Base-by-base conservation (phyloP, 1,140 invertebrate species). In the Vanessa atalanta region DNA sequence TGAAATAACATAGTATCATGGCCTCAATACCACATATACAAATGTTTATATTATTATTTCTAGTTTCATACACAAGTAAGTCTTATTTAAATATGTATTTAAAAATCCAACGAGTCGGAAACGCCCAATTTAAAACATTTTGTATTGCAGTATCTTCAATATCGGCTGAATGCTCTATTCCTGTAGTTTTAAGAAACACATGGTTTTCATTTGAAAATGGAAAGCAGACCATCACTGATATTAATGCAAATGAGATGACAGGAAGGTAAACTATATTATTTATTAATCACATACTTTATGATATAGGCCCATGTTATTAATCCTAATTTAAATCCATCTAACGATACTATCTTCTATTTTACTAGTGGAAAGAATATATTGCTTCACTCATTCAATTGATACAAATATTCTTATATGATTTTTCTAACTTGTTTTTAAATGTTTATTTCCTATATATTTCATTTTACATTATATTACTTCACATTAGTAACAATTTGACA, bases 181-280 rank as follows among this genome's bases (percentile, higher is more conserved):
- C 97, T 26, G 83, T 95, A 72, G 95, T 97, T 65, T 90, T 98
- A 43, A 94, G 96, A 86, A 97, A 97, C 69, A 95, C 96, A 48
- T 98, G 97, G 97, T 98, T 97, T 93, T 98, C 97, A 12, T 96
- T 97, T 95, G 98, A 98, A 94, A 96, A 96, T 92, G 97, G 97
- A 20, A 92, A 94, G 81, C 97, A 97, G 83, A 97, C 96, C 1
- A 94, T 96, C 63, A 98, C 97, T 7, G 95, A 96, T 83, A 95
- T 99, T 47, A 96, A 98, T 93, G 95, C 95, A 0, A 95, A 94
- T 55, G 93, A 94, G 37, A 97, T 98, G 96, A 95, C 95, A 15
- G 91, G 93, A 78, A 93, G 89, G 93, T 93, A 84, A 75, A 51
- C 9, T 15, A 60, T 3, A 11, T 31, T 31, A 4, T 31, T 3